Conservation (phyloP, 2,888 invertebrate genomes). For the Laspeyria flexula region DNA sequence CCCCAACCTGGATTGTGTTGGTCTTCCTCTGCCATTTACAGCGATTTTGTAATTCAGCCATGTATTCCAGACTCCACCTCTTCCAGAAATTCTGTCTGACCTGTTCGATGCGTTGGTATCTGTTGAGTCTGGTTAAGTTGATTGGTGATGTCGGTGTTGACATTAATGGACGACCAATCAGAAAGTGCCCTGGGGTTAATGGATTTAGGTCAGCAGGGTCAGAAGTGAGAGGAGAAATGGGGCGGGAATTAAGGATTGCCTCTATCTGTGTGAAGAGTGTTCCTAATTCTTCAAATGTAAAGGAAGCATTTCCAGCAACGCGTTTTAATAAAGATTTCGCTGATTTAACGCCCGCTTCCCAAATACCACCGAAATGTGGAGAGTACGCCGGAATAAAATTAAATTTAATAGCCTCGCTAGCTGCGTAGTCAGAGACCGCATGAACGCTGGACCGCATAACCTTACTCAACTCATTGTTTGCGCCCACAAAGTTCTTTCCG, state of each 20-base stretch:
- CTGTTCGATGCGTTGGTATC: not conserved
- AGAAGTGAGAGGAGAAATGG: not conserved
- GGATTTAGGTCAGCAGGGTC: not conserved
- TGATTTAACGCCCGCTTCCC: not conserved
- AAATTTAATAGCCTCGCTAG: not conserved
- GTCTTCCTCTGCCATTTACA: not conserved
- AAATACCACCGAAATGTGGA: not conserved
- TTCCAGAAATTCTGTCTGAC: not conserved
- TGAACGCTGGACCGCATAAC: no score
- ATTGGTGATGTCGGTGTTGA: not conserved
- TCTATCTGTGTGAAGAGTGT: not conserved
- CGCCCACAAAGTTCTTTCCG: no score
- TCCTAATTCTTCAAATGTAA: not conserved
- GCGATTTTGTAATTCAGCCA: not conserved
- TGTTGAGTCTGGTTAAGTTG: not conserved
- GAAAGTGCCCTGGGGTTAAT: not conserved
- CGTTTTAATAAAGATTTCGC: not conserved
- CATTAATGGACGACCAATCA: not conserved
- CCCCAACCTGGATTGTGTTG: not conserved
- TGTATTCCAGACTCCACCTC: not conserved
- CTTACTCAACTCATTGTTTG: no score
- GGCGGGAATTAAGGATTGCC: not conserved
- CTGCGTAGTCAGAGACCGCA: not conserved
- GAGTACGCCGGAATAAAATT: not conserved
- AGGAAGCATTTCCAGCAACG: not conserved